A percentile compares a stretch with the other conserved stretches of the same genome.
These are phyloP conservation scores for Gymnothorax reevesii DNA, from an alignment of 2,797 vertebrate genomes.

Conservation along the genomic window DNA sequence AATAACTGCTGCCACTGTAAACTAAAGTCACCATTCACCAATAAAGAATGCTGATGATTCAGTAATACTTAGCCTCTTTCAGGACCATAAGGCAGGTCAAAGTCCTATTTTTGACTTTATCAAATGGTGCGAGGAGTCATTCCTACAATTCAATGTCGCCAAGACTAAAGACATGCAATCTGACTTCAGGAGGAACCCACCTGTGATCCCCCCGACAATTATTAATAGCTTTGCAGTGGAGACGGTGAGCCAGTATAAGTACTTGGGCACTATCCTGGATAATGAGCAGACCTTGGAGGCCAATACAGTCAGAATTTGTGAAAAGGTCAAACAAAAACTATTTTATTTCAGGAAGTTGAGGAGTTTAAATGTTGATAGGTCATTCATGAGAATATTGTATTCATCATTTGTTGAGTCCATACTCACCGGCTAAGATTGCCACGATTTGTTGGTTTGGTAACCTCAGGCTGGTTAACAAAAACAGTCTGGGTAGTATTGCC, in stretches of 20 bases:
- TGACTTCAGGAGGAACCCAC: neutral
- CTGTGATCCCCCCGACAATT: neutral
- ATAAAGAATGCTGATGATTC: neutral
- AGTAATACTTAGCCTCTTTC: neutral
- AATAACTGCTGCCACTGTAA: neutral
- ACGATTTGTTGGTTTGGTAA: constrained; percentile 22
- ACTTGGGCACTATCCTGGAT: neutral
- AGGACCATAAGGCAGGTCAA: neutral
- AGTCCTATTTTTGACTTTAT: neutral
- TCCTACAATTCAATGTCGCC: neutral
- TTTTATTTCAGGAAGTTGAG: neutral
- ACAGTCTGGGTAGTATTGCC: constrained; percentile 14
- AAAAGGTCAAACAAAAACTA: too few species aligned
- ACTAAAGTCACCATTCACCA: neutral
- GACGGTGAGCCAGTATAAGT: neutral
- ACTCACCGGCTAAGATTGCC: neutral
- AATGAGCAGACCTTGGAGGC: neutral
- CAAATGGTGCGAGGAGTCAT: neutral
- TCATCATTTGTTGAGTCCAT: neutral
- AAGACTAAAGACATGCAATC: neutral
- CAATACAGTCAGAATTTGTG: neutral
- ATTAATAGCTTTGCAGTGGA: neutral
- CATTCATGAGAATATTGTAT: neutral
- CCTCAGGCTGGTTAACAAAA: constrained; percentile 3
- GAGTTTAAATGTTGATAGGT: constrained; percentile 13